These are phyloP conservation scores for Rhynchotus rufescens DNA, from an alignment of 2,797 vertebrate genomes.

Conservation along the genomic window DNA sequence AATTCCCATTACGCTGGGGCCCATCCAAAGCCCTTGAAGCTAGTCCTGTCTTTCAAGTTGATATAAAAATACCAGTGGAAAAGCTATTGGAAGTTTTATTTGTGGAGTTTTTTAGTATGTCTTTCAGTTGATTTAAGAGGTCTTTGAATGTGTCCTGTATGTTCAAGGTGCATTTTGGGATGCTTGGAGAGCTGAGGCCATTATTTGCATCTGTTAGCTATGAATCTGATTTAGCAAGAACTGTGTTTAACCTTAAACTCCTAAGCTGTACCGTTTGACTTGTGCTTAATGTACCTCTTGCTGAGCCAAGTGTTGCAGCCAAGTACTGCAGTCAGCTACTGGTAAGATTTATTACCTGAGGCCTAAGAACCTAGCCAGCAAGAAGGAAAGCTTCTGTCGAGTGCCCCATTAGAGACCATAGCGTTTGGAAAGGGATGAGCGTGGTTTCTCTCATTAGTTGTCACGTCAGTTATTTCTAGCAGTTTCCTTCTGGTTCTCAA, in stretches of 20 bases:
- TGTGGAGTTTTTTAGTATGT: background rate
- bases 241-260: background rate
- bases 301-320: background rate
- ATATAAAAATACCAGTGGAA: background rate
- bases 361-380: background rate
- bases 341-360: background rate
- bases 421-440: background rate
- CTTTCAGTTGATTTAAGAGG: background rate
- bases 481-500: background rate
- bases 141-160: background rate
- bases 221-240: background rate
- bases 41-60: background rate
- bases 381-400: background rate
- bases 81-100: background rate
- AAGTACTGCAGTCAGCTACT: background rate
- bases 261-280: background rate
- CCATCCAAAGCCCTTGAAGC: background rate
- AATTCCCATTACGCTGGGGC: background rate
- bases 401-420: fast-evolving
- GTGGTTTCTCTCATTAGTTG: background rate
- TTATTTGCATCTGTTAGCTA: background rate
- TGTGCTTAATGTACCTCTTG: background rate
- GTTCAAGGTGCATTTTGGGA: background rate
- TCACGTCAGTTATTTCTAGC: background rate
- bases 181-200: fast-evolving